Evolutionary conservation across 2,797 vertebrate species (phyloP).

Genomic region (Lepus oiostolus): DNA sequence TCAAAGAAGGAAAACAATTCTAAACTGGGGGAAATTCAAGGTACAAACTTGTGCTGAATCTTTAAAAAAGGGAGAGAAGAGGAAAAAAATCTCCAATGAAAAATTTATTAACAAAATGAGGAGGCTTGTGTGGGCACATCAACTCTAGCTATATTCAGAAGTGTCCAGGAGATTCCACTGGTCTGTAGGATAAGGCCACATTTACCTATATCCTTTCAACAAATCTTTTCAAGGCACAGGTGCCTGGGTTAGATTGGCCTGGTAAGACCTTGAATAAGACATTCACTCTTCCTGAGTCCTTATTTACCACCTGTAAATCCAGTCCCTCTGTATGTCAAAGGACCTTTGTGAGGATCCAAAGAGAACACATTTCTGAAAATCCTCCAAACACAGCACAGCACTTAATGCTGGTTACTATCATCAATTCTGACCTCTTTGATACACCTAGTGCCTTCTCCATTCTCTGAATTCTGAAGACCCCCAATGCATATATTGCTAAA

Average conservation of each 20-base stretch:
- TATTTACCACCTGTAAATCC: conserved; percentile 24
- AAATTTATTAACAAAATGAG: conserved; percentile 36
- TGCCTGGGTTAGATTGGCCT: not conserved
- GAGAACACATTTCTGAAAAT: conserved; percentile 56
- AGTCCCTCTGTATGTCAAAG: not conserved
- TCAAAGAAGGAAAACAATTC: conserved; percentile 36
- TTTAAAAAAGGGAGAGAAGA: conserved; percentile 45
- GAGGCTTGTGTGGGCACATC: not conserved
- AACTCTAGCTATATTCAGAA: conserved; percentile 1
- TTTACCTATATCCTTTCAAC: not conserved
- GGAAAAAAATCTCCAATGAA: not conserved
- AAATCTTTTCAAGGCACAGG: conserved; percentile 4
- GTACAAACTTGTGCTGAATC: not conserved
- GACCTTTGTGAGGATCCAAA: conserved; percentile 25
- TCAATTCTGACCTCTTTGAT: conserved; percentile 44
- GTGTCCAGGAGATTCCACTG: not conserved
- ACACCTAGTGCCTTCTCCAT: not conserved
- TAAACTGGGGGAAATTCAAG: conserved; percentile 15
- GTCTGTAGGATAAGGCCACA: not conserved
- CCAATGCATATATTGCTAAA: not conserved
- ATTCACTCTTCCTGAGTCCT: not conserved
- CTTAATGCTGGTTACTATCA: conserved; percentile 21
- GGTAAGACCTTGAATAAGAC: not conserved
- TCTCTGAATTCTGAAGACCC: conserved; percentile 23
- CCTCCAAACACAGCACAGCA: not conserved